These are phyloP conservation scores for Prolemur simus DNA, from an alignment of 2,113 vertebrate genomes.

Conservation along the genomic window DNA sequence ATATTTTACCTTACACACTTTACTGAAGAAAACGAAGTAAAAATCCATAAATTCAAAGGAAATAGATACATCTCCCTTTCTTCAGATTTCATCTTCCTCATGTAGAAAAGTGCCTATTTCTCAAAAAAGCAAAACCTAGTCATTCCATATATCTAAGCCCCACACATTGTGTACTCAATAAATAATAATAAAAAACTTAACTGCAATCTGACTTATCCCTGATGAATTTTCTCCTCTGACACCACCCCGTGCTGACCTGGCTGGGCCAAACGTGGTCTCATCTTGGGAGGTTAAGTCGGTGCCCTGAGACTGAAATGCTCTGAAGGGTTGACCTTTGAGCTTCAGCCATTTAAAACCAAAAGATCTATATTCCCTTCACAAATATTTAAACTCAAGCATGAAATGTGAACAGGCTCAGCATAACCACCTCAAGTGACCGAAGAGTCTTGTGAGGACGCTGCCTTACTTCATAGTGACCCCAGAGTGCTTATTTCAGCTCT, in stretches of 20 bases:
- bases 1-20: neutral
- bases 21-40: constrained; percentile 16
- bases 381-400: neutral
- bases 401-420: neutral
- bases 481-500: neutral
- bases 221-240: neutral
- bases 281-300: neutral
- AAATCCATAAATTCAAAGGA: neutral
- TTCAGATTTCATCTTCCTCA: neutral
- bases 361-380: neutral
- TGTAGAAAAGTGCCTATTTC: neutral
- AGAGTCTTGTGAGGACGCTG: neutral
- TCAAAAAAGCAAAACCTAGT: neutral
- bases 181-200: neutral
- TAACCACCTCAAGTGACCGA: neutral
- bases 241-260: neutral
- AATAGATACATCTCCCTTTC: neutral
- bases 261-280: neutral
- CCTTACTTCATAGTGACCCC: neutral
- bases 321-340: constrained; percentile 16
- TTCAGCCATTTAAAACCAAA: neutral
- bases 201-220: neutral
- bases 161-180: neutral
- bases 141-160: neutral
- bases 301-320: neutral